A percentile compares a stretch with the other conserved stretches of the same genome.
These are phyloP conservation scores for Cerceris ruficornis DNA, from an alignment of 2,888 invertebrate genomes.

Conservation along the genomic window DNA sequence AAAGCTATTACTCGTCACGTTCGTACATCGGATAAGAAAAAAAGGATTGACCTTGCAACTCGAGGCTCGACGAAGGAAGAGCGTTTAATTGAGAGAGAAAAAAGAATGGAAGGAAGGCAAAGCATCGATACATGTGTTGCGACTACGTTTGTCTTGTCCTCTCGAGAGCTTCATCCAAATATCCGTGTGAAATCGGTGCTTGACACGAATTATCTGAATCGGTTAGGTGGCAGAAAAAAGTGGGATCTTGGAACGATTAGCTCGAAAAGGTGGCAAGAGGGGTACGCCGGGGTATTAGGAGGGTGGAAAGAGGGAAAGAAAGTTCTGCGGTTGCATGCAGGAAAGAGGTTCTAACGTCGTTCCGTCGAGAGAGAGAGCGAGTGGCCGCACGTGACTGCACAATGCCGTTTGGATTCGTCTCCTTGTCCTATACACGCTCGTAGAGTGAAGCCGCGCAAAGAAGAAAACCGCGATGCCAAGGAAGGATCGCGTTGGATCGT, in stretches of 20 bases:
- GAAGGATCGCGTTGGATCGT: conserved; percentile 36
- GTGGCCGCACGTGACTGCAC: conserved; percentile 79
- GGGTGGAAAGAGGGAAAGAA: conserved; percentile 29
- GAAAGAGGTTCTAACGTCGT: conserved; percentile 64
- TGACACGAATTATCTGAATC: conserved; percentile 14
- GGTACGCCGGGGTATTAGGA: conserved; percentile 3
- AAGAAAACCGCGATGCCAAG: conserved; percentile 28
- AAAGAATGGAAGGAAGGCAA: no score
- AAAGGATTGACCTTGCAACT: no score
- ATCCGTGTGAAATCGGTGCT: background rate
- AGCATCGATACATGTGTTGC: no score
- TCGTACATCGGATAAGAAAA: no score
- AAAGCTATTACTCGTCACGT: no score
- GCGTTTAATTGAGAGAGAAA: no score
- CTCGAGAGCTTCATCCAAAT: no score
- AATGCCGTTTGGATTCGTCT: conserved; percentile 77
- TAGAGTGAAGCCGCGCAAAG: conserved; percentile 1
- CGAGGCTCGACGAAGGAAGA: no score
- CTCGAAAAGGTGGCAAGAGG: background rate
- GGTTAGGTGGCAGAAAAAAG: background rate
- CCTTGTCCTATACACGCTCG: conserved; percentile 52
- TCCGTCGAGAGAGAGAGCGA: conserved; percentile 68
- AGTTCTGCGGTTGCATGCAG: conserved; percentile 42
- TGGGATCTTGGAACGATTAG: background rate
- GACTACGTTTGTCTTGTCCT: no score